Conservation (phyloP, 2,888 invertebrate species). For the Drosophila melanosoma region DNA sequence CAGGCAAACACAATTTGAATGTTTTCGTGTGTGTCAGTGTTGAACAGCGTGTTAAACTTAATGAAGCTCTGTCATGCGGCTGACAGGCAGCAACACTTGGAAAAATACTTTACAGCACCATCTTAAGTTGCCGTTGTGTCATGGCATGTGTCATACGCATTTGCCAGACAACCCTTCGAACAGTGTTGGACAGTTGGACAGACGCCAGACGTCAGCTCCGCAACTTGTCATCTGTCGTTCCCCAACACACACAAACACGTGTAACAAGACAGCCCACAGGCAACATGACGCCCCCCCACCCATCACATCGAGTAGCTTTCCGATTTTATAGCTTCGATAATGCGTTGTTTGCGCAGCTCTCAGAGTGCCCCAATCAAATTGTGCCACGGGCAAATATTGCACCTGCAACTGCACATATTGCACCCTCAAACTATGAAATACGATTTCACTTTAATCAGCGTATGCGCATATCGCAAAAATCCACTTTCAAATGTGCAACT, state of each 20-base stretch:
- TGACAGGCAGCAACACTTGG: constrained; percentile 29
- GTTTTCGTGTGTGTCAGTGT: constrained; percentile 30
- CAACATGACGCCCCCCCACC: background rate
- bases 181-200: constrained; percentile 40
- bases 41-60: constrained; percentile 48
- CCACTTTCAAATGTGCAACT: background rate
- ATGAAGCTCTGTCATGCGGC: constrained; percentile 59
- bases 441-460: constrained; percentile 7
- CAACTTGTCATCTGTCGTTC: constrained; percentile 29
- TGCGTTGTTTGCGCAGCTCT: constrained; percentile 59
- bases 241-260: constrained; percentile 1
- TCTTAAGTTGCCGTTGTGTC: constrained; percentile 27
- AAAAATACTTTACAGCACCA: constrained; percentile 39
- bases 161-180: constrained; percentile 55
- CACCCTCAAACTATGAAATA: constrained; percentile 14
- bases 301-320: constrained; percentile 62
- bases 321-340: constrained; percentile 64
- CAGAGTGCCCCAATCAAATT: constrained; percentile 40
- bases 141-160: constrained; percentile 78
- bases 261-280: background rate
- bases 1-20: constrained; percentile 51
- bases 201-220: constrained; percentile 11
- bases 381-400: constrained; percentile 21
- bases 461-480: constrained; percentile 1
- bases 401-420: constrained; percentile 10